Evolutionary conservation across 2,113 vertebrate species (phyloP).

Genomic region (Solea solea): DNA sequence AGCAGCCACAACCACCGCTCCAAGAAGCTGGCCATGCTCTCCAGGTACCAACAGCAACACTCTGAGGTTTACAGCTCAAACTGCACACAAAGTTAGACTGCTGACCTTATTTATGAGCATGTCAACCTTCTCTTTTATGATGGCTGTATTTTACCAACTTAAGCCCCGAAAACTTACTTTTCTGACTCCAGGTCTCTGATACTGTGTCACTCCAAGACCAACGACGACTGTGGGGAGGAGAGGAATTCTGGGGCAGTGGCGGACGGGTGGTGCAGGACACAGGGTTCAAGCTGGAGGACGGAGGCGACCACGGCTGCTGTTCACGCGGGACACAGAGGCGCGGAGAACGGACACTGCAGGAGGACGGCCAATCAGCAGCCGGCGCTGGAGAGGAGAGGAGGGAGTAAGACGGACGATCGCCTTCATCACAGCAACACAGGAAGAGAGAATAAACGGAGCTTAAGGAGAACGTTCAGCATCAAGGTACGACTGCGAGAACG

Average conservation of each 20-base stretch:
- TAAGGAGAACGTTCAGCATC: slow-evolving; percentile 83
- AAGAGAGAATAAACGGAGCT: slow-evolving; percentile 56
- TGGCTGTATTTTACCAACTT: background rate
- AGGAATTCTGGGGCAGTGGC: slow-evolving; percentile 70
- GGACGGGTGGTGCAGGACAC: slow-evolving; percentile 56
- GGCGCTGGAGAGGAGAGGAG: slow-evolving; percentile 15
- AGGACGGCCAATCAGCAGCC: slow-evolving; percentile 54
- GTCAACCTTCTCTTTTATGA: background rate
- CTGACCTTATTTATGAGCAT: background rate
- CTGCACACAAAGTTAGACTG: background rate
- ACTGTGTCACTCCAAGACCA: slow-evolving; percentile 86
- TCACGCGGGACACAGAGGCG: slow-evolving; percentile 35
- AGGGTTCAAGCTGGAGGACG: slow-evolving; percentile 35
- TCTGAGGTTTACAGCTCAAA: background rate
- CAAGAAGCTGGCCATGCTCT: slow-evolving; percentile 86
- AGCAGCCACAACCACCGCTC: slow-evolving; percentile 81
- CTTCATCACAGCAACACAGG: slow-evolving; percentile 5
- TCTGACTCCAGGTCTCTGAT: slow-evolving; percentile 85
- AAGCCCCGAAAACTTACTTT: background rate
- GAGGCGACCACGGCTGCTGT: slow-evolving; percentile 46
- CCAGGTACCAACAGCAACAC: slow-evolving; percentile 64
- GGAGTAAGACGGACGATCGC: slow-evolving; percentile 11
- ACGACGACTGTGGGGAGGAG: slow-evolving; percentile 85
- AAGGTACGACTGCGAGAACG: slow-evolving; percentile 81
- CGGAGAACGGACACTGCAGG: slow-evolving; percentile 54